Evolutionary conservation across 1,140 invertebrate species (phyloP), one percentile per base, ranked within the genome.

Genomic region (Piezodorus guildinii): DNA sequence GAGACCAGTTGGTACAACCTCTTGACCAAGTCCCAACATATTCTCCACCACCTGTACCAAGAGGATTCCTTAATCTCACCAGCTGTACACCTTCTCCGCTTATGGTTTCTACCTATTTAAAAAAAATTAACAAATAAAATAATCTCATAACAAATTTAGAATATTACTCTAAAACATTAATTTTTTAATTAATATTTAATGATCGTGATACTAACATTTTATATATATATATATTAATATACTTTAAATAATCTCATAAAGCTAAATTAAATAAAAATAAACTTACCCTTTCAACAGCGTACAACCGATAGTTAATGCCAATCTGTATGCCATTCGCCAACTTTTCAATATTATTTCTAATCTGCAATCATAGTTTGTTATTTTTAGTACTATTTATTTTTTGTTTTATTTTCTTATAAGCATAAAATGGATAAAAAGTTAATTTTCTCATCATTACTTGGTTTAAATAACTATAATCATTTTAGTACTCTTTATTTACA

Each of bases 221-320:
- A n/a, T n/a, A n/a, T n/a, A n/a, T n/a, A n/a, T n/a, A n/a, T n/a
- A n/a, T n/a, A n/a, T n/a, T n/a, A n/a, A n/a, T n/a, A n/a, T n/a
- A n/a, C n/a, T n/a, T n/a, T n/a, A 30, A 30, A 30, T 30, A 30
- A 3, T 30, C 27, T 30, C 27, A 30, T 4, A 30, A 8, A 23
- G n/a, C 6, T 61, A 21, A 58, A 56, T 56, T 4, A 56, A 56
- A 56, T 16, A 15, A 23, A 58, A 58, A 58, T 25, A 27, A 60
- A 75, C 72, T 78, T 75, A 89, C 86, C 79, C 86, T 85, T 73
- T 93, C 88, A 56, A 91, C 77, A 34, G 83, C 82, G 69, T 88
- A 88, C 43, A 94, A 78, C 73, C 89, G 81, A 75, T 91, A 90
- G 74, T 88, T 89, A 65, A 83, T 84, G 60, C 85, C 86, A 66